Evolutionary conservation across 2,888 invertebrate genomes (phyloP), one percentile per base, ranked within the genome.

Genomic region (Serripes groenlandicus): DNA sequence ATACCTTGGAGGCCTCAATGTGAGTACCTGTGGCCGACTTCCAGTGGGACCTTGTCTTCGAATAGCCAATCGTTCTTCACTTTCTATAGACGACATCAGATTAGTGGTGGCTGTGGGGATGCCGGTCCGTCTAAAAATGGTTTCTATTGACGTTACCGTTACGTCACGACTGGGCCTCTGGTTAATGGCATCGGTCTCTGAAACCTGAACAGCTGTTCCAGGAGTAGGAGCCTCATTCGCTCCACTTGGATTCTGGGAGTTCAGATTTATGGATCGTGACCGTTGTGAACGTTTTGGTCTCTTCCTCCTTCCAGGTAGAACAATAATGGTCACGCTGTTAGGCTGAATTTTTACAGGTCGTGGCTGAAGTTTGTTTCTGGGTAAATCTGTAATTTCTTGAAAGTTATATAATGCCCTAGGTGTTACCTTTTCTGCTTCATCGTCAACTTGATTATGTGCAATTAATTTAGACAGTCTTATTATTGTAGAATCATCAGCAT

Each of bases 1-100:
- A 58, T 85, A 75, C 5, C 69, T 52, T 3, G 85, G 77, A 37
- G 75, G 75, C 34, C 72, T 35, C 4, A 3, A 32, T 70, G 35
- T 18, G 2, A 35, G 26, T 32, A 34, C 34, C 28, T 58, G 26
- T 35, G 42, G 23, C 9, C 54, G 49, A 18, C 37, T 37, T 9
- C 37, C 18, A 28, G 18, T 34, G 30, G 30, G 28, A 15, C 74
- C 74, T 49, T 58, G 62, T 42, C 62, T 42, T 32, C 74, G 42
- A 21, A 52, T 21, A 21, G 64, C 34, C 28, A 74, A 49, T 4
- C 26, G n/a, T 30, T 74, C 42, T 35, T 81, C 81, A 35, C 34
- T 37, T 9, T 42, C 73, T 1, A 81, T 21, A 0, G 75, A 66
- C 4, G 49, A 18, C 52, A 71, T 71, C n/a, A 66, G 28, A 32